Percentiles rank a stretch among this genome's conserved stretches.
These are phyloP conservation scores for Podarcis raffonei DNA, from an alignment of 2,113 vertebrate genomes.

Conservation along the genomic window DNA sequence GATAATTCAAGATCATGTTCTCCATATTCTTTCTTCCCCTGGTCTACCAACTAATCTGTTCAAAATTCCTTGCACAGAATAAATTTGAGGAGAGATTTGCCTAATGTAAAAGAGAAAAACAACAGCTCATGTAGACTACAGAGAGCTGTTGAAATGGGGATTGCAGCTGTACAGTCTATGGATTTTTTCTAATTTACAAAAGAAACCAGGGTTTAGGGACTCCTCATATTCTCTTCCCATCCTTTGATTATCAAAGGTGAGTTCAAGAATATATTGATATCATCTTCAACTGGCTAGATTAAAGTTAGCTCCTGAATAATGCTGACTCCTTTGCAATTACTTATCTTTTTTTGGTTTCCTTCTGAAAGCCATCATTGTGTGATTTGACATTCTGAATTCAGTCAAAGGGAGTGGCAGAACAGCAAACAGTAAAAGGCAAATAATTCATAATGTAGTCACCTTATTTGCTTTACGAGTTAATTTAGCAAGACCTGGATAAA, in stretches of 20 bases:
- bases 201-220: neutral
- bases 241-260: neutral
- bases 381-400: constrained; percentile 61
- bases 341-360: neutral
- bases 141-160: neutral
- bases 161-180: neutral
- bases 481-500: constrained; percentile 28
- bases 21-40: neutral
- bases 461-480: constrained; percentile 52
- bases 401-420: constrained; percentile 58
- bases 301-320: neutral
- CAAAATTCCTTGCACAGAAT: neutral
- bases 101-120: neutral
- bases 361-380: constrained; percentile 46
- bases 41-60: neutral
- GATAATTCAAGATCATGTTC: neutral
- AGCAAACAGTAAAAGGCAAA: constrained; percentile 81
- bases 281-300: neutral
- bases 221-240: neutral
- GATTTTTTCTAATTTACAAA: neutral
- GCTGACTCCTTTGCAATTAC: constrained; percentile 25
- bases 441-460: constrained; percentile 35
- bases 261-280: neutral
- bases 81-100: neutral
- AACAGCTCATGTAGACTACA: constrained; percentile 14